Percentiles rank a stretch among this genome's conserved stretches.
Conservation (phyloP, 2,113 vertebrate species). For the Mormoops blainvillei region DNA sequence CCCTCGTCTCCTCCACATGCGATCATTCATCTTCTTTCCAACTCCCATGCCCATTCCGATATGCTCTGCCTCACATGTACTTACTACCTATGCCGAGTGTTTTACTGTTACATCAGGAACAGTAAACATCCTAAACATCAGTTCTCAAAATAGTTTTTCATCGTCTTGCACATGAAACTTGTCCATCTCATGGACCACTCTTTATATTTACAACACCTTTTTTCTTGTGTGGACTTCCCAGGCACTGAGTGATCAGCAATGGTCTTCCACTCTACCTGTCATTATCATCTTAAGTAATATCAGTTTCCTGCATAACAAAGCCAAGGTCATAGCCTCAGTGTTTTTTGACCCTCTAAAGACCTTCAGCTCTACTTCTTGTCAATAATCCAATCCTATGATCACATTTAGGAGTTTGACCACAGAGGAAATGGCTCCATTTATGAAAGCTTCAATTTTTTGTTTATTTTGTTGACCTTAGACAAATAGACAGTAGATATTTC, state of each 20-base stretch:
- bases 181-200: not conserved
- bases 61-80: not conserved
- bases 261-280: not conserved
- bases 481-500: not conserved
- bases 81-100: not conserved
- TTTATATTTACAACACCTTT: not conserved
- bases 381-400: not conserved
- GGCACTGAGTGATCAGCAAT: not conserved
- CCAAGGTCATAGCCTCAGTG: not conserved
- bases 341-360: not conserved
- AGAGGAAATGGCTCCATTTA: not conserved
- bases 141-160: not conserved
- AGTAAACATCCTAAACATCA: not conserved
- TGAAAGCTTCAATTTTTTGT: not conserved
- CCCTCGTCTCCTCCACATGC: not conserved
- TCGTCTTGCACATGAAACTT: not conserved
- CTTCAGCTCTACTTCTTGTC: not conserved
- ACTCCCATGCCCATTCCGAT: not conserved
- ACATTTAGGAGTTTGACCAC: not conserved
- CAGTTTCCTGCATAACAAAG: not conserved
- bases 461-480: not conserved
- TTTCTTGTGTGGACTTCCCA: not conserved
- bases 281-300: not conserved
- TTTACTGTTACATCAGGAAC: not conserved
- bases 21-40: not conserved